These are phyloP conservation scores for Slavum lentiscoides DNA, from an alignment of 2,888 invertebrate species.

Conservation along the genomic window DNA sequence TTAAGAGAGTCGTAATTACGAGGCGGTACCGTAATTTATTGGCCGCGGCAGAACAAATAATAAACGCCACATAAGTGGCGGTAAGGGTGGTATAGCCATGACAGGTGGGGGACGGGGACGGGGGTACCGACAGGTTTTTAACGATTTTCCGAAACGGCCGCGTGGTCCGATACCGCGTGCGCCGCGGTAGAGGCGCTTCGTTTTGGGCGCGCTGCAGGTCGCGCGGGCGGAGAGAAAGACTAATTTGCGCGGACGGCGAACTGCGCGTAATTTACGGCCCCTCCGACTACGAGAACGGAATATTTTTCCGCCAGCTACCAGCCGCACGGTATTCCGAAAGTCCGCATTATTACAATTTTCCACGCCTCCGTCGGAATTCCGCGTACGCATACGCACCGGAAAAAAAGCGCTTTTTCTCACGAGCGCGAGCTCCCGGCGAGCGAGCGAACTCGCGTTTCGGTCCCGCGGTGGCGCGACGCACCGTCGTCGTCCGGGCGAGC, in stretches of 20 bases:
- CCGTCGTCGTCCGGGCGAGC: no score
- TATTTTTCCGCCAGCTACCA: slow-evolving; percentile 23
- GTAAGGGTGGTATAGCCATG: no score
- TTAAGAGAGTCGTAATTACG: slow-evolving; percentile 30
- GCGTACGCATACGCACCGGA: no score
- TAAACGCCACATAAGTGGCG: neutral
- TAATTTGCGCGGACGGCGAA: slow-evolving; percentile 22
- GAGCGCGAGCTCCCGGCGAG: no score
- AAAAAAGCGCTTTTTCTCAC: no score
- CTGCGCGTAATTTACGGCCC: slow-evolving; percentile 38
- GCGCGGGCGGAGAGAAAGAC: neutral
- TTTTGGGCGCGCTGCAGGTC: no score
- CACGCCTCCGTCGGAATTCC: slow-evolving; percentile 3
- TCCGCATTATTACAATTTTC: neutral
- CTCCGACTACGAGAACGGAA: slow-evolving; percentile 21
- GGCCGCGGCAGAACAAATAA: neutral
- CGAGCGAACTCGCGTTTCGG: no score
- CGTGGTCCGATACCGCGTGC: neutral
- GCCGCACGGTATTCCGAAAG: neutral
- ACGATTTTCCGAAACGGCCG: slow-evolving; percentile 46
- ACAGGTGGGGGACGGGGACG: no score
- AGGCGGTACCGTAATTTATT: slow-evolving; percentile 31
- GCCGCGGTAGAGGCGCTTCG: neutral
- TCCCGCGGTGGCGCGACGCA: no score
- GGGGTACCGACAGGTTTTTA: slow-evolving; percentile 52